Evolutionary conservation across 2,113 vertebrate species (phyloP), one percentile per base, ranked within the genome.

Genomic region (Sturnus vulgaris): DNA sequence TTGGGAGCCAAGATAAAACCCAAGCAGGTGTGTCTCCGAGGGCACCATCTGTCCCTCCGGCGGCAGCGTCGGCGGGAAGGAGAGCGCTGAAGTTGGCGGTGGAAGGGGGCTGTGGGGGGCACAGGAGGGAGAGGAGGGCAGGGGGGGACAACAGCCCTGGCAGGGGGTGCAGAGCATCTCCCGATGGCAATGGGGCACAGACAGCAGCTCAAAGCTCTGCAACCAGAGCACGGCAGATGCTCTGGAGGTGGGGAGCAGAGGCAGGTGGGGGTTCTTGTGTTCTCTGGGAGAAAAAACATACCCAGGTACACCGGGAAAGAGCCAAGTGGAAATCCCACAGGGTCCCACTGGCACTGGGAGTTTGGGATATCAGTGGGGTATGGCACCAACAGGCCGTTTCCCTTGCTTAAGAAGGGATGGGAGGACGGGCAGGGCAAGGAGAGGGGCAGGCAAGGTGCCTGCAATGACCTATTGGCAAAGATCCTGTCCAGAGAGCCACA

Each of bases 41-140:
- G 80, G 95, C 95, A 95, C 95, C 96, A 96, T 96, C 97, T 97
- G 97, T 90, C 91, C 87, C 87, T 96, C 83, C 90, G 91, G 93
- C 75, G 75, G 80, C 87, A 88, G 92, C 82, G 70, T 90, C 81
- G 79, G 94, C n/a, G 70, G 91, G 80, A 89, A 92, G 87, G 83
- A 93, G 91, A 79, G 92, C 42, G 16, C 66, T 44, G 93, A 90
- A 96, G 93, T 93, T 92, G 91, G 70, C 5, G 7, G 24, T 8
- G 47, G 73, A 44, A 79, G 42, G 31, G 57, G 84, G 64, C 21
- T 11, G 31, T 4, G 39, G 65, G 93, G 93, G 78, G 46, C 69
- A 39, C 59, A 0, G 60, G 55, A 0, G 3, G 61, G 28, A 65
- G 27, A 40, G 6, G 28, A 59, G 73, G 42, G 39, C 24, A 61